Percentiles rank a stretch among this genome's conserved stretches.
Evolutionary conservation across 2,797 vertebrate species (phyloP).

Genomic region (Crenuchus spilurus): DNA sequence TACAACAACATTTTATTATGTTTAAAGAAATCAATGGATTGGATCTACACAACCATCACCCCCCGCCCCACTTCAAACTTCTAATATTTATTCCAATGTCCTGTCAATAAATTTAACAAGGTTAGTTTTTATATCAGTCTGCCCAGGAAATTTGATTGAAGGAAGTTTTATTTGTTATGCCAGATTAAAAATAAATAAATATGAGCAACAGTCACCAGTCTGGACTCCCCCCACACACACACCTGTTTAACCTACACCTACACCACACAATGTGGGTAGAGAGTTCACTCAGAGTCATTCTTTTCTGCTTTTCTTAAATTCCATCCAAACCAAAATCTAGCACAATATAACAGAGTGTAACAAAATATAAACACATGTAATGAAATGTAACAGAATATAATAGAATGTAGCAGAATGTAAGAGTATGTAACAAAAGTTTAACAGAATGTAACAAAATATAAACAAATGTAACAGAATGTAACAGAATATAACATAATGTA

Average conservation of each 20-base stretch:
- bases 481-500: too few species aligned
- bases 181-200: conserved; percentile 84
- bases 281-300: conserved; percentile 43
- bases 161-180: conserved; percentile 87
- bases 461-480: too few species aligned
- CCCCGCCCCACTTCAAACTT: conserved; percentile 77
- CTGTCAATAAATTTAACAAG: conserved; percentile 95
- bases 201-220: conserved; percentile 44
- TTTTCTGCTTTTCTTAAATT: conserved; percentile 50
- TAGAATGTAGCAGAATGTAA: too few species aligned
- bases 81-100: conserved; percentile 93
- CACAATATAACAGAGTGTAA: too few species aligned
- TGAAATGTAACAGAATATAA: too few species aligned
- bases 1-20: conserved; percentile 81
- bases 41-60: conserved; percentile 79
- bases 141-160: conserved; percentile 85
- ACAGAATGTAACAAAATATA: too few species aligned
- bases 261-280: too few species aligned
- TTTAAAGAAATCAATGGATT: conserved; percentile 86
- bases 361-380: too few species aligned
- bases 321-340: too few species aligned
- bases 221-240: conserved; percentile 36
- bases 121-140: conserved; percentile 89
- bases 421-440: too few species aligned
- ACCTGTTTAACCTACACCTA: conserved; percentile 16